Evolutionary conservation across 2,797 vertebrate genomes (phyloP), one percentile per base, ranked within the genome.

Genomic region (Naso thynnoides): DNA sequence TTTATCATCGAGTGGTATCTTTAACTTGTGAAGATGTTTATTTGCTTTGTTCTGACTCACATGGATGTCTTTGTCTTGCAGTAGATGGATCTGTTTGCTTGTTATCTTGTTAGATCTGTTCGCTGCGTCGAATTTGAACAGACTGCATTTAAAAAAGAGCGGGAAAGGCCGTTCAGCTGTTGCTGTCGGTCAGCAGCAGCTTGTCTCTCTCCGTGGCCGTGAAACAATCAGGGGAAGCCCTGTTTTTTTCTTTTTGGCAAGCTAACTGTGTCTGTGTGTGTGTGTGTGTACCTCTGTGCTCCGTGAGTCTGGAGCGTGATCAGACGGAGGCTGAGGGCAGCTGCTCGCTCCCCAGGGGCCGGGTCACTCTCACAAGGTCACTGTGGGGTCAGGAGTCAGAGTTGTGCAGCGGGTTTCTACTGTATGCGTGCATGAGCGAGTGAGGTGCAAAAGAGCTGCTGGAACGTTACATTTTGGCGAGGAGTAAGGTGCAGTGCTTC

Each of bases 321-420:
- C 59, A 58, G 73, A 54, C 27, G 50, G 71, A 19, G n/a, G 45
- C 23, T 27, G 48, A 47, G 52, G 76, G 73, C 88, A 90, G 86
- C 85, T 91, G 90, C 73, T 79, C n/a, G 15, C 70, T 79, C 77
- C 50, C 10, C 29, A 42, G 83, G 78, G 85, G 57, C 79, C 58
- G 55, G 64, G 58, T 78, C 83, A 58, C 66, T 53, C 36, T 65
- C 8, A 15, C 56, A 11, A 63, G 76, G 80, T 78, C 41, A 44
- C 50, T 11, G 64, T 39, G 31, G 72, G 85, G 88, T 87, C 81
- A 79, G 44, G 57, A 73, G 50, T 84, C 36, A 21, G 31, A 45
- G 26, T 84, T 69, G 73, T 60, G 66, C 78, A 64, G 78, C 33
- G 36, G 18, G 16, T n/a, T 9, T 72, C 18, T 53, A 36, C 59